Percentiles rank a stretch among this genome's conserved stretches.
phyloP scores from a whole-genome alignment of 1,140 invertebrate species.

The Notospermus geniculatus region DNA sequence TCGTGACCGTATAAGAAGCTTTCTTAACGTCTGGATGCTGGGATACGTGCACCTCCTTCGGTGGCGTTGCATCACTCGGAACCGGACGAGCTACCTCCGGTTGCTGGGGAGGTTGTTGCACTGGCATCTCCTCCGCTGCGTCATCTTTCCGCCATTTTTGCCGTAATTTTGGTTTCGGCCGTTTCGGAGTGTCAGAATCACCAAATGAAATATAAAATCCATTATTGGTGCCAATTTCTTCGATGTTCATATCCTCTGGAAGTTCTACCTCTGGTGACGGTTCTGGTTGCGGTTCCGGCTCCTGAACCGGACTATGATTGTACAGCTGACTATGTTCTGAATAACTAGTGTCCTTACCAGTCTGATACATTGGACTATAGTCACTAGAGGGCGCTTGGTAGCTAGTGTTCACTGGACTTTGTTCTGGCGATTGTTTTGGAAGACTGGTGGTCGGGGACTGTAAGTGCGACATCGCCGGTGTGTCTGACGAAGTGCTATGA shows the following conservation, averaged over 20 bases:
- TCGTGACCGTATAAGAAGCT: slow-evolving; percentile 1
- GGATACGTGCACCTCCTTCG: not conserved
- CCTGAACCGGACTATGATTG: no score
- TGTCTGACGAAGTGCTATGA: no score
- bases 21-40: not conserved
- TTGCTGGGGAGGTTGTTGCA: slow-evolving; percentile 32
- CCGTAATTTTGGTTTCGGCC: slow-evolving; percentile 81
- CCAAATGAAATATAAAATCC: slow-evolving; percentile 96
- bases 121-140: slow-evolving; percentile 33
- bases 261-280: no score
- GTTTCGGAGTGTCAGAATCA: slow-evolving; percentile 71
- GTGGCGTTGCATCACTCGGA: slow-evolving; percentile 19
- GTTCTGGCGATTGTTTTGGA: no score
- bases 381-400: no score
- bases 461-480: no score
- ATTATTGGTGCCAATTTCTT: slow-evolving; percentile 60
- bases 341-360: no score
- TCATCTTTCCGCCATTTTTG: slow-evolving; percentile 59
- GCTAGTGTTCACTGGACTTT: no score
- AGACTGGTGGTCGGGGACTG: no score
- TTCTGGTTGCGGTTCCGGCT: no score
- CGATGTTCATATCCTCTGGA: not conserved
- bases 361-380: no score
- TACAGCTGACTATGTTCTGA: no score
- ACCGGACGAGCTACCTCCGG: slow-evolving; percentile 23